phyloP scores from a whole-genome alignment of 2,888 invertebrate genomes.

The Eupithecia tripunctaria region DNA sequence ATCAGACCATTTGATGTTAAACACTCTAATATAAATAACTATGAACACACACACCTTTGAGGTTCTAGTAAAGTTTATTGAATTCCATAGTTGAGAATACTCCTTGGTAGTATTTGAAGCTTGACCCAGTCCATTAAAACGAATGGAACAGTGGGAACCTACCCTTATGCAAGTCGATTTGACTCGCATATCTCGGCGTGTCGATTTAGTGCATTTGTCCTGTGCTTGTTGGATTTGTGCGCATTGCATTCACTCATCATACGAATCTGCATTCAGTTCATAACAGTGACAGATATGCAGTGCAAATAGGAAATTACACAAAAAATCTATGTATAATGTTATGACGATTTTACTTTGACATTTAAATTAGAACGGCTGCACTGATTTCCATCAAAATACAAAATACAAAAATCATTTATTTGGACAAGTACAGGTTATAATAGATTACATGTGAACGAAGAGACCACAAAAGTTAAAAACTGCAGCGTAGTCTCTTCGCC shows the following conservation, averaged over 20 bases:
- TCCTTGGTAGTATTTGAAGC: too few species aligned
- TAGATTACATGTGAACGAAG: too few species aligned
- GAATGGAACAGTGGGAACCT: neutral
- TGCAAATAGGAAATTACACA: neutral
- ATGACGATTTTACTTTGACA: neutral
- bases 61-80: too few species aligned
- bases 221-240: neutral
- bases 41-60: too few species aligned
- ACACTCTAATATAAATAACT: too few species aligned
- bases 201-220: slow-evolving; percentile 13
- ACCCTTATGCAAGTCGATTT: slow-evolving; percentile 18
- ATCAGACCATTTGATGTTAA: too few species aligned
- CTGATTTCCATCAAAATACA: neutral
- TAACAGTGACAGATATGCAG: neutral
- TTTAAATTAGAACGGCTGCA: neutral
- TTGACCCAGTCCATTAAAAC: neutral
- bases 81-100: too few species aligned
- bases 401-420: too few species aligned
- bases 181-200: slow-evolving; percentile 27
- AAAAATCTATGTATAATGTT: neutral
- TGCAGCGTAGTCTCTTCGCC: too few species aligned
- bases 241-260: slow-evolving; percentile 27
- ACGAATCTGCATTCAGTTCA: neutral
- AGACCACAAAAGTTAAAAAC: too few species aligned
- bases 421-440: too few species aligned